A percentile compares a stretch with the other conserved stretches of the same genome.
phyloP scores from a whole-genome alignment of 1,140 invertebrate species.

The Lanistes nyassanus region DNA sequence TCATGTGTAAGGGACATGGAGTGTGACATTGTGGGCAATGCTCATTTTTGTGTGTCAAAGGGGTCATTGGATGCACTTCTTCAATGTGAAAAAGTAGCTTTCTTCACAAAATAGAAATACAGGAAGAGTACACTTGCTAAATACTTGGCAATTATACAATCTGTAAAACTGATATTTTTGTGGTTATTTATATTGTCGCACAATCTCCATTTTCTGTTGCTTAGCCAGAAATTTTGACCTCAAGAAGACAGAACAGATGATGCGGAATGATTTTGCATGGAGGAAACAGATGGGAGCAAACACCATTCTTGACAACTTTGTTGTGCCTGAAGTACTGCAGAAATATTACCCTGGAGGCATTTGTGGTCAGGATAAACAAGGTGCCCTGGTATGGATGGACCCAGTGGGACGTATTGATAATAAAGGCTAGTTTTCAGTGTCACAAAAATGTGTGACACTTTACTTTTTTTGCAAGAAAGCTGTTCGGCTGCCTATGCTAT shows the following conservation, averaged over 20 bases:
- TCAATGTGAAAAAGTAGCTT: not conserved
- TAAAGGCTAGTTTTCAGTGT: slow-evolving; percentile 51
- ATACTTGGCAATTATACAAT: not conserved
- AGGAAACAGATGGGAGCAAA: slow-evolving; percentile 83
- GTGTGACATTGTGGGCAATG: too few species aligned
- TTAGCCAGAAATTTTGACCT: slow-evolving; percentile 84
- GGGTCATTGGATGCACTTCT: not conserved
- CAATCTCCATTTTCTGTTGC: slow-evolving; percentile 23
- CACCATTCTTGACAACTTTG: slow-evolving; percentile 73
- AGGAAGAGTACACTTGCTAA: not conserved
- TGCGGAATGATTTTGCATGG: slow-evolving; percentile 83
- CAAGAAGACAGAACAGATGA: slow-evolving; percentile 85
- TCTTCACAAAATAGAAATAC: not conserved
- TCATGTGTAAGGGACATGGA: too few species aligned
- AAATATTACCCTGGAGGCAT: slow-evolving; percentile 81
- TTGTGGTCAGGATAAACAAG: slow-evolving; percentile 84
- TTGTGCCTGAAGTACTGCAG: slow-evolving; percentile 76
- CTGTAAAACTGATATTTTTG: not conserved
- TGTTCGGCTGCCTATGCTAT: too few species aligned
- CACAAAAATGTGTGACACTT: not conserved
- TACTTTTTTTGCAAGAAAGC: too few species aligned
- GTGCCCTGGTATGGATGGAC: slow-evolving; percentile 75
- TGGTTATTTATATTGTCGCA: not conserved
- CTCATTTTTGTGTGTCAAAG: not conserved
- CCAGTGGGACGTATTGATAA: slow-evolving; percentile 61